Evolutionary conservation across 1,140 invertebrate species (phyloP).

Genomic region (Lepidurus arcticus): DNA sequence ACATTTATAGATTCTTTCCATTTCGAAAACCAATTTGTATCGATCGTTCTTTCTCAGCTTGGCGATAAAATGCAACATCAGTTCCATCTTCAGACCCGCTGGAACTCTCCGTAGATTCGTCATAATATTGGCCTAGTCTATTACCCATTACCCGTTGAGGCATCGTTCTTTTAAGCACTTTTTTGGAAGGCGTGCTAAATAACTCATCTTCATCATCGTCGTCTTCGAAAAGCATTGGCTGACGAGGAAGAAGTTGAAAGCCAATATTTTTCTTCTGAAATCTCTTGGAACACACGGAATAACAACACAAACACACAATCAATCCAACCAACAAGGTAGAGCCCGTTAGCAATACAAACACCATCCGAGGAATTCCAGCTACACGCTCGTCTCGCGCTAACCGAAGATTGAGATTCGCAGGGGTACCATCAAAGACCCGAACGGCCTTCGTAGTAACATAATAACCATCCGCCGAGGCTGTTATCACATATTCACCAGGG

Average conservation of each 20-base stretch:
- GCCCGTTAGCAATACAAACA: conserved; percentile 29
- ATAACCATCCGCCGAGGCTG: background rate
- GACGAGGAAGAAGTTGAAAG: conserved; percentile 30
- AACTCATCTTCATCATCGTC: background rate
- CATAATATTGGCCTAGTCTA: background rate
- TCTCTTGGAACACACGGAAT: conserved; percentile 26
- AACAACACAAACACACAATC: conserved; percentile 27
- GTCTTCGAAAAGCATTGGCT: background rate
- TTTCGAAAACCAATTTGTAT: conserved; percentile 4
- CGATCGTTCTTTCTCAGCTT: background rate
- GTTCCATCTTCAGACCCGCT: conserved; percentile 1
- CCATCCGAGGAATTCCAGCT: conserved; percentile 31
- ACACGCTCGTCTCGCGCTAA: conserved; percentile 27
- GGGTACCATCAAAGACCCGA: background rate
- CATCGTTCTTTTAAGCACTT: background rate
- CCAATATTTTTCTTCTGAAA: conserved; percentile 8
- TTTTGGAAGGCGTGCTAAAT: conserved; percentile 2
- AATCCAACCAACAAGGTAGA: conserved; percentile 23
- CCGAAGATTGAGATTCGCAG: conserved; percentile 20
- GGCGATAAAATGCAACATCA: background rate
- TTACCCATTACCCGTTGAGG: background rate
- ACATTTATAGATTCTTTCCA: background rate
- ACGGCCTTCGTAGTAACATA: background rate
- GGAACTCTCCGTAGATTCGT: background rate
- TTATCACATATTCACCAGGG: background rate